Evolutionary conservation across 2,888 invertebrate species (phyloP), one percentile per base, ranked within the genome.

Genomic region (Patella caerulea): DNA sequence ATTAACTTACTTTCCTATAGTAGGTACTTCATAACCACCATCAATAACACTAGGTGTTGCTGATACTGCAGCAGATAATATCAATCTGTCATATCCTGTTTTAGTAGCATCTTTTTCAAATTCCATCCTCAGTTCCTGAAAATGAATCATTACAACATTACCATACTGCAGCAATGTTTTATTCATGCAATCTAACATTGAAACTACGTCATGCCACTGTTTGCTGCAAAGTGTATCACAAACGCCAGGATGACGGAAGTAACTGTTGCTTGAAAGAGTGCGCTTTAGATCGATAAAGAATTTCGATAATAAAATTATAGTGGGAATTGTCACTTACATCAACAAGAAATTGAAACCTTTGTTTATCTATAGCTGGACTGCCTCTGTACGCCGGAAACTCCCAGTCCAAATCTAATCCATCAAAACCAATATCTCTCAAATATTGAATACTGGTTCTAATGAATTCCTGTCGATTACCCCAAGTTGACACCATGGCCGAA

Each of bases 331-430:
- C 9, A 71, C 82, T 55, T 79, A 87, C 88, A 81, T 82, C 71
- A 12, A 87, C 83, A 1, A 89, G 82, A 24, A 79, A 54, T 3
- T 88, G 85, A 77, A 86, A 90, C 76, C 86, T 83, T 12, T 83
- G 74, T 78, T 85, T 87, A 80, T 90, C 90, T 54, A 80, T 86
- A 0, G 87, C 82, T 3, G 90, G 90, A 78, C 90, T 89, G 11
- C 89, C 89, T 75, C 89, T 78, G 70, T 84, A 84, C 15, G 19
- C 75, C 0, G 98, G 98, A 90, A 97, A 98, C 89, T 97, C 97
- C 97, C 97, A 98, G 87, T 97, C 97, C 70, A 98, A 93, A 87
- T 97, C 97, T 0, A 98, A 92, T 12, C 98, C 98, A 82, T 95
- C 94, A 89, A 98, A 98, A 73, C 95, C 95, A 88, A 84, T 75